Evolutionary conservation across 1,140 invertebrate species (phyloP).

Genomic region (Lucilia sericata): DNA sequence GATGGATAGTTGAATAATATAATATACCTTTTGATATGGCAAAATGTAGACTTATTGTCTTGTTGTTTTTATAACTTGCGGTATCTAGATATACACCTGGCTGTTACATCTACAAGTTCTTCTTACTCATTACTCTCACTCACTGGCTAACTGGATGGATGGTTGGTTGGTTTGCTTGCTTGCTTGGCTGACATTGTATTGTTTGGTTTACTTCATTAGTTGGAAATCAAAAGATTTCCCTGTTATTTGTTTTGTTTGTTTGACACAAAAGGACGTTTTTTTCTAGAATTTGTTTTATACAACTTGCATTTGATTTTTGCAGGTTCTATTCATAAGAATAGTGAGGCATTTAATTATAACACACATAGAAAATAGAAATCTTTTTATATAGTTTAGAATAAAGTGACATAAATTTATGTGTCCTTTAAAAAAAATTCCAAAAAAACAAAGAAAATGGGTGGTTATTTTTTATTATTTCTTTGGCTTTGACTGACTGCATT

Average conservation of each 20-base stretch:
- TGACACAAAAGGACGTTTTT: not conserved
- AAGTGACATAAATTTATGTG: conserved; percentile 2
- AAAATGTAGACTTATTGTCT: not conserved
- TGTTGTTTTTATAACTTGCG: conserved; percentile 6
- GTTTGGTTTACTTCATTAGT: not conserved
- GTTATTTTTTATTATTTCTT: not conserved
- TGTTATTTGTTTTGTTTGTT: not conserved
- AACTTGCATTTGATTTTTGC: not conserved
- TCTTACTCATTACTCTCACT: not conserved
- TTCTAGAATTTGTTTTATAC: not conserved
- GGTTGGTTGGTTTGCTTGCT: not conserved
- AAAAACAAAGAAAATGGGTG: not conserved
- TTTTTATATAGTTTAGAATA: not conserved
- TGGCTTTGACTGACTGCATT: not conserved
- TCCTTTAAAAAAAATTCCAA: not conserved
- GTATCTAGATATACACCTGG: conserved; percentile 23
- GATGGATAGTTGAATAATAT: too few relatives aligned
- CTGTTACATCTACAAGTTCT: not conserved
- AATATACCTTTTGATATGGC: not conserved
- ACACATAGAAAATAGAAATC: not conserved
- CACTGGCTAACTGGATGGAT: not conserved
- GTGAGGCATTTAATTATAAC: conserved; percentile 1
- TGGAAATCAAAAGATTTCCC: not conserved
- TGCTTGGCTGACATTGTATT: not conserved
- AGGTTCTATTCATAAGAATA: not conserved